Conservation (phyloP, 1,140 invertebrate genomes). For the Drosophila bocki region DNA sequence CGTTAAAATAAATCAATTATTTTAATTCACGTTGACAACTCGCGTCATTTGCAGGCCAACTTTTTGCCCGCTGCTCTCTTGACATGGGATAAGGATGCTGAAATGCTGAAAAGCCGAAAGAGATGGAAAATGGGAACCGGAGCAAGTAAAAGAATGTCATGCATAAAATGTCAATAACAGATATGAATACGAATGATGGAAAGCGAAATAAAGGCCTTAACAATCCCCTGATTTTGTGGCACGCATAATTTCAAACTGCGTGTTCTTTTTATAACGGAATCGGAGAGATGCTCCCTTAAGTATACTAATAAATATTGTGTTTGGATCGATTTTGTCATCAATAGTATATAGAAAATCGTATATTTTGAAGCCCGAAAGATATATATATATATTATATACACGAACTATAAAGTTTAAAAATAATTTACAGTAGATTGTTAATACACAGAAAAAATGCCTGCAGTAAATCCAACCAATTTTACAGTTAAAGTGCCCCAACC, state of each 20-base stretch:
- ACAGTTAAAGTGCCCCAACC: too few relatives aligned
- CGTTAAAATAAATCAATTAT: slow-evolving; percentile 82
- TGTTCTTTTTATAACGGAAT: too few relatives aligned
- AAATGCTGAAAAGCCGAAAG: slow-evolving; percentile 8
- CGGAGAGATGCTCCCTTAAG: too few relatives aligned
- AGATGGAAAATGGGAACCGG: slow-evolving; percentile 1
- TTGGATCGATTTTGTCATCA: not conserved
- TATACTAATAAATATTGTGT: not conserved
- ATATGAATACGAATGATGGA: slow-evolving; percentile 59
- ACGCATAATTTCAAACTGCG: not conserved
- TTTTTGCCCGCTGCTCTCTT: slow-evolving; percentile 56
- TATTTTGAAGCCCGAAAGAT: not conserved
- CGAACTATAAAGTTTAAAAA: too few relatives aligned
- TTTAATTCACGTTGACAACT: slow-evolving; percentile 80
- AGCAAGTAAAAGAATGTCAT: slow-evolving; percentile 58
- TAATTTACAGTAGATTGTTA: too few relatives aligned
- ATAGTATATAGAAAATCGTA: not conserved
- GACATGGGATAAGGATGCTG: slow-evolving; percentile 60
- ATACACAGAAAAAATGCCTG: too few relatives aligned
- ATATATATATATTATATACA: not conserved
- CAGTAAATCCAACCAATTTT: too few relatives aligned
- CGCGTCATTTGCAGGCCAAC: slow-evolving; percentile 73
- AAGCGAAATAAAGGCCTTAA: slow-evolving; percentile 4
- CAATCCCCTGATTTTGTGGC: not conserved
- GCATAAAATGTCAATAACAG: slow-evolving; percentile 80